Evolutionary conservation across 2,888 invertebrate genomes (phyloP).

Genomic region (Nebria brevicollis): DNA sequence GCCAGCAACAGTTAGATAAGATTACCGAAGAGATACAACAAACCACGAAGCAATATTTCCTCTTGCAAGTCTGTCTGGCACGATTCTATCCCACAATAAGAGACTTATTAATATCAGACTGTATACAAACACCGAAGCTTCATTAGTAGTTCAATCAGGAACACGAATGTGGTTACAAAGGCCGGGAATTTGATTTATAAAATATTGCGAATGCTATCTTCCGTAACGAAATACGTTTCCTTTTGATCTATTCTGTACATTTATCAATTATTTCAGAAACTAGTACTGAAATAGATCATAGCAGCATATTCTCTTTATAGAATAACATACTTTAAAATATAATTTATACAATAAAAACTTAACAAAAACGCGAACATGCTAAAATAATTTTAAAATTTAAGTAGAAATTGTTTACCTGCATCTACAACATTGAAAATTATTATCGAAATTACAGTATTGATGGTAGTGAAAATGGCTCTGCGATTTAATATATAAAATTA

Average conservation of each 20-base stretch:
- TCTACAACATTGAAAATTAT: too few relatives aligned
- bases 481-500: too few relatives aligned
- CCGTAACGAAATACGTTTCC: background rate
- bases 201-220: background rate
- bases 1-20: constrained; percentile 46
- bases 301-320: background rate
- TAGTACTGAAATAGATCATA: background rate
- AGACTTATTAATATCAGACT: background rate
- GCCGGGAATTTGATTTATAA: background rate
- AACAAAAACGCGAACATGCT: too few relatives aligned
- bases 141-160: background rate
- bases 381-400: too few relatives aligned
- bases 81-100: background rate
- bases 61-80: background rate
- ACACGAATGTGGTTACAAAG: background rate
- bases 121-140: background rate
- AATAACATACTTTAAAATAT: background rate
- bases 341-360: too few relatives aligned
- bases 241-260: background rate
- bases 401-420: too few relatives aligned
- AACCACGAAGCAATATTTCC: constrained; percentile 45
- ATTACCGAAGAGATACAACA: constrained; percentile 52
- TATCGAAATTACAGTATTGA: too few relatives aligned
- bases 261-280: background rate
- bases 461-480: too few relatives aligned